Evolutionary conservation across 2,888 invertebrate species (phyloP), one percentile per base, ranked within the genome.

Genomic region (Clitarchus hookeri): DNA sequence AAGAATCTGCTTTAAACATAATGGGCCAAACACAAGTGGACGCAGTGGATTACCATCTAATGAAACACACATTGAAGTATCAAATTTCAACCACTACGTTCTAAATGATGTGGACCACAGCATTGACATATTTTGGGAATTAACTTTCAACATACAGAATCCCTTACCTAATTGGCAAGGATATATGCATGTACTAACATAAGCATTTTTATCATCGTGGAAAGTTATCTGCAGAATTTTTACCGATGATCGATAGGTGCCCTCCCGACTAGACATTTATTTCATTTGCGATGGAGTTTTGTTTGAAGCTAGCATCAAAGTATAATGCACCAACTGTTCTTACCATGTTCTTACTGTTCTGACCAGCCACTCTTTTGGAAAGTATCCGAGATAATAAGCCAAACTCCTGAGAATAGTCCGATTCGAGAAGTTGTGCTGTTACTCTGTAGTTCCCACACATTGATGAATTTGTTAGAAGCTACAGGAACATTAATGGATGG

Each of bases 41-140:
- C 79, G 23, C 23, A 16, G 79, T 79, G 27, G 23, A 79, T 25
- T 79, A 79, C 79, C 2, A n/a, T 79, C 23, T 79, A n/a, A 23
- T 12, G 12, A 79, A 79, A 79, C 25, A 79, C 4, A n/a, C 23
- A 79, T 79, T 11, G 25, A 12, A 27, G n/a, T 79, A 79, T 79
- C 25, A 27, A 79, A 79, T 79, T 79, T 0, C 25, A 79, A n/a
- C 25, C 25, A 79, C 16, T 79, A 13, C 79, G 3, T 79, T 79
- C 79, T 79, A 79, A 79, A 27, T 79, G 79, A 79, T n/a, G 79
- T 79, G 23, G 13, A 25, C 79, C 79, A 79, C 23, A 13, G 27
- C 27, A 79, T n/a, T n/a, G 79, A 79, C 79, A n/a, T 79, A n/a
- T 79, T 79, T 25, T 79, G 79, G 79, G 79, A 79, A 23, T 26